Evolutionary conservation across 2,888 invertebrate species (phyloP).

Genomic region (Conus canariensis): DNA sequence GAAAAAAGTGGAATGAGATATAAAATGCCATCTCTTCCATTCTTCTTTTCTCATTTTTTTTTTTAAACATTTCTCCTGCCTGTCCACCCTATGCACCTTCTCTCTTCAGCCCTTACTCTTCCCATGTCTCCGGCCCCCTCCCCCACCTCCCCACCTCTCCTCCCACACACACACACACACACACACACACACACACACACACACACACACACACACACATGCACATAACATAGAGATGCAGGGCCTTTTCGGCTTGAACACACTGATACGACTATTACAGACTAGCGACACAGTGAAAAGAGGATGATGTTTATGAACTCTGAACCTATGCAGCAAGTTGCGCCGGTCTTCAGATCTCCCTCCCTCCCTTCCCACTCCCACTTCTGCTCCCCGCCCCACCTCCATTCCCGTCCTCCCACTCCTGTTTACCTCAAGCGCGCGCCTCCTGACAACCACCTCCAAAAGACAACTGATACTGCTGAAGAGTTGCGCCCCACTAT

Average conservation of each 20-base stretch:
- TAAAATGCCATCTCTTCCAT: no score
- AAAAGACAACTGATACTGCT: neutral
- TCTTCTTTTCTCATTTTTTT: no score
- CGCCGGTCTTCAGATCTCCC: neutral
- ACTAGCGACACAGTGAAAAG: no score
- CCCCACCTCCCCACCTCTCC: neutral
- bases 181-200: slow-evolving; percentile 9
- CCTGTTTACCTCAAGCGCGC: no score
- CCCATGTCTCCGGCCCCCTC: neutral
- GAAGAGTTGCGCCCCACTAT: neutral
- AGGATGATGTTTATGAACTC: no score
- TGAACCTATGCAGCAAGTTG: no score
- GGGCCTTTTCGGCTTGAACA: no score
- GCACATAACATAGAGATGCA: neutral
- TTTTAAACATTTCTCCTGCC: no score
- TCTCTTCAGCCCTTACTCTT: neutral
- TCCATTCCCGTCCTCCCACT: neutral
- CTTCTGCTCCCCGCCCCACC: neutral
- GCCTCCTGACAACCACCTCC: no score
- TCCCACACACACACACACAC: neutral
- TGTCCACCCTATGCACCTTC: neutral
- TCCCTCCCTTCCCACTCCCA: neutral
- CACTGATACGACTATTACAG: no score
- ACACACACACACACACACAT: slow-evolving; percentile 18
- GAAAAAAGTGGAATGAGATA: no score